Conservation (phyloP, 2,888 invertebrate genomes). For the Urechis unicinctus region DNA sequence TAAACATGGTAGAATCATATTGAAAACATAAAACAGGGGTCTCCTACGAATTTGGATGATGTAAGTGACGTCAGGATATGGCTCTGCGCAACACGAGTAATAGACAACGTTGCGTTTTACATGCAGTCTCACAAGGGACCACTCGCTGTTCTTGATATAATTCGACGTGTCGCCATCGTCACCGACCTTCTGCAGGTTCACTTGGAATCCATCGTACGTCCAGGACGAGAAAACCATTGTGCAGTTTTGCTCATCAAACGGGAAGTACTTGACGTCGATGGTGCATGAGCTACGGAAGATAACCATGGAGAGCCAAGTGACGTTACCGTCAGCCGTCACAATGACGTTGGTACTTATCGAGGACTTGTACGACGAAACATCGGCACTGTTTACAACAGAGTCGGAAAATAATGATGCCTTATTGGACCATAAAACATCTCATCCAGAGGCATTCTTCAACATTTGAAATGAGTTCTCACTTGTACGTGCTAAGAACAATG, state of each 20-base stretch:
- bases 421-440: neutral
- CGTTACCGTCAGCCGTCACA: slow-evolving; percentile 54
- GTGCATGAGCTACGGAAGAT: slow-evolving; percentile 56
- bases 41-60: slow-evolving; percentile 53
- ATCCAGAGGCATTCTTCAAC: no score
- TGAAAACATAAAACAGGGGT: slow-evolving; percentile 57
- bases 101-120: slow-evolving; percentile 55
- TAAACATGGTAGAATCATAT: slow-evolving; percentile 56
- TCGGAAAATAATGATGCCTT: slow-evolving; percentile 12
- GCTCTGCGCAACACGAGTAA: slow-evolving; percentile 51
- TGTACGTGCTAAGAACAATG: no score
- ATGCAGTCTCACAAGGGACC: slow-evolving; percentile 61
- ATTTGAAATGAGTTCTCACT: neutral
- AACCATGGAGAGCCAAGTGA: slow-evolving; percentile 57
- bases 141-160: slow-evolving; percentile 87
- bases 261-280: slow-evolving; percentile 57
- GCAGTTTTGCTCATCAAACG: slow-evolving; percentile 57
- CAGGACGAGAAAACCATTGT: slow-evolving; percentile 56
- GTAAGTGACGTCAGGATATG: slow-evolving; percentile 55
- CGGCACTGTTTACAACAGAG: slow-evolving; percentile 48
- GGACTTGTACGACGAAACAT: slow-evolving; percentile 40
- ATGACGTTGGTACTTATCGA: slow-evolving; percentile 56
- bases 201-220: slow-evolving; percentile 55
- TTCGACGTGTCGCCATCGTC: slow-evolving; percentile 79
- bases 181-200: slow-evolving; percentile 48